These are phyloP conservation scores for Resseliella maxima DNA, from an alignment of 2,888 invertebrate genomes.

Conservation along the genomic window DNA sequence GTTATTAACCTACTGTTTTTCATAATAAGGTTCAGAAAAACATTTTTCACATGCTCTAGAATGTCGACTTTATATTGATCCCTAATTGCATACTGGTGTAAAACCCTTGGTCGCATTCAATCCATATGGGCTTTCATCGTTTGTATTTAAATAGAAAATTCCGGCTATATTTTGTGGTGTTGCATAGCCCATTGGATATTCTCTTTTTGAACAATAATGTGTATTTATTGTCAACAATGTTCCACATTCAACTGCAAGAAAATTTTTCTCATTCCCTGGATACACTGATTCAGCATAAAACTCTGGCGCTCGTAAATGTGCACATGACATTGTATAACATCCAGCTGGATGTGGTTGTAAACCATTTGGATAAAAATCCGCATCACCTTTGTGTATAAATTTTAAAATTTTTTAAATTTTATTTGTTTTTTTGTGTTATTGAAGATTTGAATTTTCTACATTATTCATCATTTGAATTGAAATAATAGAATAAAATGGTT, in stretches of 20 bases:
- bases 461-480: too few species aligned
- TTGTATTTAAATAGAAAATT: slow-evolving; percentile 65
- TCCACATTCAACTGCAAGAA: slow-evolving; percentile 64
- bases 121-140: slow-evolving; percentile 64
- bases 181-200: slow-evolving; percentile 65
- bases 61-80: too few species aligned
- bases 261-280: slow-evolving; percentile 66
- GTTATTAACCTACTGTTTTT: too few species aligned
- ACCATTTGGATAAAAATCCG: slow-evolving; percentile 66
- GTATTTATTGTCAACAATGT: slow-evolving; percentile 63
- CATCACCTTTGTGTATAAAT: slow-evolving; percentile 60
- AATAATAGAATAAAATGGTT: too few species aligned
- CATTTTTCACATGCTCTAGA: too few species aligned
- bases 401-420: too few species aligned
- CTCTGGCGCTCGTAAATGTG: slow-evolving; percentile 63
- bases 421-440: too few species aligned
- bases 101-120: neutral
- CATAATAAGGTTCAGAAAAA: too few species aligned
- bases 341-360: slow-evolving; percentile 63
- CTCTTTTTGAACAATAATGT: slow-evolving; percentile 63
- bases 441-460: too few species aligned
- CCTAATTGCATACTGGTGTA: neutral
- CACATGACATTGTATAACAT: slow-evolving; percentile 63
- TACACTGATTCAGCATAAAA: slow-evolving; percentile 65
- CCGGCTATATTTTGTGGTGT: slow-evolving; percentile 63